Base-by-base conservation (phyloP, 30 jellyfish, hydroid and myxozoan species). In the Aurelia coerulea region DNA sequence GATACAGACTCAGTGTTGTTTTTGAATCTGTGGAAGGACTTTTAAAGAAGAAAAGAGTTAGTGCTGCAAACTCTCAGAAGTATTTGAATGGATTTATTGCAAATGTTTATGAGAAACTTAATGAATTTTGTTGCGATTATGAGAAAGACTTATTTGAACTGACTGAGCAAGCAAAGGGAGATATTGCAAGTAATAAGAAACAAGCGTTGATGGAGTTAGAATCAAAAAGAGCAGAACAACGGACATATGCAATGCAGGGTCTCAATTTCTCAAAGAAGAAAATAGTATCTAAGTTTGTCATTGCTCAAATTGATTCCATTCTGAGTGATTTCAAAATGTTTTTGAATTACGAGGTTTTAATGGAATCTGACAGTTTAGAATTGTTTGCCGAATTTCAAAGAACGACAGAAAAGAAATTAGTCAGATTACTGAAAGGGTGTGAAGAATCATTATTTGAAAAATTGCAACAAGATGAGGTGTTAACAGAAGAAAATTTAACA, bases 151-250 rank as follows among this genome's bases (percentile, higher is more conserved):
- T 84, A 15, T 59, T 29, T 60, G 64, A 11, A 6, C 50, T 62
- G 19, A 65, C 74, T 6, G 84, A 74, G 37, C 60, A 73, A 15
- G 68, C 65, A 50, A 73, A 62, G 34, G 59, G 32, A 51, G 93
- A 84, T 19, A 74, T 17, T 9, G 46, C 78, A 33, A 74, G 42
- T 62, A 74, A 84, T 53, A 71, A 49, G 58, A 84, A 60, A 51
- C 93, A 73, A 73, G 79, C 79, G 2, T 19, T 65, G 16, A 74
- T 84, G 74, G 93, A 84, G 65, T 87, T 84, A 7, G 93, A 84
- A n/a, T 32, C 66, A 9, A 34, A 50, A 16, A 23, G 93, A 10
- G 33, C 15, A 35, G 80, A 62, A 33, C 83, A 73, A 42, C 62
- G 93, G 49, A 19, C 74, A 58, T 31, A 74, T 19, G 59, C 54